Conservation (phyloP, 2,888 invertebrate genomes). For the Flabesymbios commensalis region DNA sequence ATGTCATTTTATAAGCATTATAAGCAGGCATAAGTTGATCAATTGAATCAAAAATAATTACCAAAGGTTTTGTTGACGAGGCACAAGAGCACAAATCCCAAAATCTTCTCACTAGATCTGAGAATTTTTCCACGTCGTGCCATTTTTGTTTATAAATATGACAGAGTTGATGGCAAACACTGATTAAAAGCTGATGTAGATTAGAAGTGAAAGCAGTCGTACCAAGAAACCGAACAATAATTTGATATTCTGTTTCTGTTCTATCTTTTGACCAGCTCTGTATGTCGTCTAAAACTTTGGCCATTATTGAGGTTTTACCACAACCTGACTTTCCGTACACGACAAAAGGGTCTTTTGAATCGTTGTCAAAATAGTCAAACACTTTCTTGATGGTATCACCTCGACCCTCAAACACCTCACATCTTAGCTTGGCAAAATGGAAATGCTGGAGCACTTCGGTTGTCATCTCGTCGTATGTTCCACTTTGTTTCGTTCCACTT, state of each 20-base stretch:
- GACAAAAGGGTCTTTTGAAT: slow-evolving; percentile 27
- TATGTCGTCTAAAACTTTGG: slow-evolving; percentile 29
- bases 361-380: neutral
- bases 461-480: slow-evolving; percentile 1
- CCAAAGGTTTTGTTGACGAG: slow-evolving; percentile 24
- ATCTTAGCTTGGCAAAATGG: slow-evolving; percentile 7
- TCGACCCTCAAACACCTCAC: slow-evolving; percentile 18
- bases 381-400: neutral
- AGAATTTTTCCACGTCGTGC: slow-evolving; percentile 1
- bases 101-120: slow-evolving; percentile 5
- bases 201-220: slow-evolving; percentile 13
- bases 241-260: no score
- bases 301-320: slow-evolving; percentile 42
- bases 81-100: slow-evolving; percentile 4
- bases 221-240: slow-evolving; percentile 12
- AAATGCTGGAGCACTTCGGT: slow-evolving; percentile 11
- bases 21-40: slow-evolving; percentile 35
- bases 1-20: slow-evolving; percentile 31
- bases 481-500: neutral
- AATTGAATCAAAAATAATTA: slow-evolving; percentile 38
- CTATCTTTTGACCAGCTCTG: no score
- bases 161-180: slow-evolving; percentile 3
- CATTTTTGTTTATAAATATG: neutral
- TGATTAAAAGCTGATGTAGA: slow-evolving; percentile 2
- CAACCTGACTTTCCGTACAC: slow-evolving; percentile 38